A percentile compares a stretch with the other conserved stretches of the same genome.
Conservation (phyloP, 2,113 vertebrate genomes). For the Clarias macrocephalus region DNA sequence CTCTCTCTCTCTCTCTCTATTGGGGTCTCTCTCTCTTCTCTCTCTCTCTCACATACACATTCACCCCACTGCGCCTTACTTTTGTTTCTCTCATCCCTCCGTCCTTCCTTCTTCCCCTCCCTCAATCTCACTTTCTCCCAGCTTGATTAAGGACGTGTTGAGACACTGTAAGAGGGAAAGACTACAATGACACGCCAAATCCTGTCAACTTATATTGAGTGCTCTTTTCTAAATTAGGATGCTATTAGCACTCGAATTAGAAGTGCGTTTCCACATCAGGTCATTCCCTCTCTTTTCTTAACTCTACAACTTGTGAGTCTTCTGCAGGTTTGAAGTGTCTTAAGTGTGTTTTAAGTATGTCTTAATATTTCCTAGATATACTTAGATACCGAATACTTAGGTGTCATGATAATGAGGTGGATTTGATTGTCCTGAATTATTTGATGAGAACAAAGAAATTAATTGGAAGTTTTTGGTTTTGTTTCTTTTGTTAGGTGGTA, state of each 20-base stretch:
- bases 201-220: constrained; percentile 53
- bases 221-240: constrained; percentile 55
- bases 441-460: background rate
- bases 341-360: background rate
- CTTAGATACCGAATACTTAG: background rate
- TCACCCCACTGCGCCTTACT: background rate
- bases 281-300: constrained; percentile 6
- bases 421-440: constrained; percentile 73
- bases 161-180: constrained; percentile 20
- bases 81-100: constrained; percentile 10
- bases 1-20: constrained; percentile 45
- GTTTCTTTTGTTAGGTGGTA: background rate
- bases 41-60: background rate
- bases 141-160: constrained; percentile 79
- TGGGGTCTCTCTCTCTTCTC: constrained; percentile 4
- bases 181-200: constrained; percentile 57
- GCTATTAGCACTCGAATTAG: constrained; percentile 69
- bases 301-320: constrained; percentile 17
- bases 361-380: background rate
- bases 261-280: constrained; percentile 62
- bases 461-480: background rate
- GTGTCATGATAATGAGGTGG: background rate
- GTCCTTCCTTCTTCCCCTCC: background rate
- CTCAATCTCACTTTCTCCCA: constrained; percentile 59
- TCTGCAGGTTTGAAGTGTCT: constrained; percentile 23